phyloP scores from a whole-genome alignment of 2,797 vertebrate genomes.

The Coluber constrictor region DNA sequence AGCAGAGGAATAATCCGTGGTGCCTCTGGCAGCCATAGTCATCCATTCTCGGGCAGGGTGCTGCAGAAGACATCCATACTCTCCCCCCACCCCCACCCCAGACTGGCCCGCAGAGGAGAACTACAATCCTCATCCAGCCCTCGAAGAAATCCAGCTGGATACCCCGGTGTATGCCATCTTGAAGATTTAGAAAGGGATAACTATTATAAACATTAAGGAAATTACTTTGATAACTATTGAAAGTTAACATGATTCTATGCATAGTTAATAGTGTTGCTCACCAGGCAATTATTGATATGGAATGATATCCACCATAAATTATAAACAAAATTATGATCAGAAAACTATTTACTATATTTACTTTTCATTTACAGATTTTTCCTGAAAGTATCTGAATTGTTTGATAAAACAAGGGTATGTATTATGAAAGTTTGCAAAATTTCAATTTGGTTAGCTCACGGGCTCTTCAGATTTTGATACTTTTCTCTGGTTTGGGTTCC shows the following conservation, averaged over 20 bases:
- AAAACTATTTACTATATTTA: slow-evolving; percentile 31
- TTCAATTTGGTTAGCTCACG: neutral
- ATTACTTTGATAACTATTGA: neutral
- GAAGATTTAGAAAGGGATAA: neutral
- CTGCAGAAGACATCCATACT: too few relatives aligned
- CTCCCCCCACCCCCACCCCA: too few relatives aligned
- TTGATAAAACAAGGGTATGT: slow-evolving; percentile 96
- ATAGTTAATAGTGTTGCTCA: neutral
- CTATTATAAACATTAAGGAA: neutral
- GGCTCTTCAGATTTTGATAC: neutral
- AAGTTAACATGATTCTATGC: neutral
- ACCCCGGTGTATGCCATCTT: neutral
- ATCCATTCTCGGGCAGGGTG: too few relatives aligned
- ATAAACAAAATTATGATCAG: slow-evolving; percentile 1
- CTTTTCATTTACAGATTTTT: slow-evolving; percentile 84
- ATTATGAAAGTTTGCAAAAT: slow-evolving; percentile 26
- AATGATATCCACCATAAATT: neutral
- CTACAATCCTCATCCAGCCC: too few relatives aligned
- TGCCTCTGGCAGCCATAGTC: too few relatives aligned
- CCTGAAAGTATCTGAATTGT: slow-evolving; percentile 94
- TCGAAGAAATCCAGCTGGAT: too few relatives aligned
- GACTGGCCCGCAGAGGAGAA: too few relatives aligned
- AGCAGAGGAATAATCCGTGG: too few relatives aligned
- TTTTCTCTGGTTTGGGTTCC: neutral
- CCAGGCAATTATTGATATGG: neutral